These are phyloP conservation scores for Cordilura impudica DNA, from an alignment of 2,888 invertebrate species.

Conservation along the genomic window DNA sequence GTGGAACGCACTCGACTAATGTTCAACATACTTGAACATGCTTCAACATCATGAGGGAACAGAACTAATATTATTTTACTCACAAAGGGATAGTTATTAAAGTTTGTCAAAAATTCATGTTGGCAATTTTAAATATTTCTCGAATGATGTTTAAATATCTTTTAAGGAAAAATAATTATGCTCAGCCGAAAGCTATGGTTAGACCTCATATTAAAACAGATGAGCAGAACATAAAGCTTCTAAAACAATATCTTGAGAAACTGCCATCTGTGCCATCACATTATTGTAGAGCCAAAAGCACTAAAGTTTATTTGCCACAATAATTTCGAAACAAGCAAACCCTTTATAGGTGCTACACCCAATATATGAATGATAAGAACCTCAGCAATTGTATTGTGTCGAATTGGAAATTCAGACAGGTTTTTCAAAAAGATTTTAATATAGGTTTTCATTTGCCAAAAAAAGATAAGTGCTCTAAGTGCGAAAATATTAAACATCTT, in stretches of 20 bases:
- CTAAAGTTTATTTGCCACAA: slow-evolving; percentile 30
- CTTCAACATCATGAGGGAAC: too few species aligned
- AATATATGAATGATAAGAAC: slow-evolving; percentile 38
- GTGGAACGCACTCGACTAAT: too few species aligned
- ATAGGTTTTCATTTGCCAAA: too few species aligned
- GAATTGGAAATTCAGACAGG: slow-evolving; percentile 34
- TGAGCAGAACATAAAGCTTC: slow-evolving; percentile 22
- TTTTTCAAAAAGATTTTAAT: too few species aligned
- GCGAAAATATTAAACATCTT: slow-evolving; percentile 48
- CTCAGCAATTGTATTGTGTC: slow-evolving; percentile 43
- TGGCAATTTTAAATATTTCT: slow-evolving; percentile 42
- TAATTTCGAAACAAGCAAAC: too few species aligned
- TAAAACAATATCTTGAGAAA: too few species aligned
- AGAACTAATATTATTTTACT: slow-evolving; percentile 38
- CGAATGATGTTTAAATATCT: slow-evolving; percentile 35
- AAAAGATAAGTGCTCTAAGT: slow-evolving; percentile 32
- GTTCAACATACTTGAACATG: too few species aligned
- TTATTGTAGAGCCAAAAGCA: slow-evolving; percentile 31
- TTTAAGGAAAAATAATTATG: slow-evolving; percentile 42
- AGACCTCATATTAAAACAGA: slow-evolving; percentile 33
- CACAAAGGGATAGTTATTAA: slow-evolving; percentile 42
- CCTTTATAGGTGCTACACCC: slow-evolving; percentile 40
- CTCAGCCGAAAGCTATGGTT: slow-evolving; percentile 36
- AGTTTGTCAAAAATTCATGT: slow-evolving; percentile 44
- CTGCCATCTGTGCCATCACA: slow-evolving; percentile 34